Conservation (phyloP, 2,888 invertebrate genomes). For the Thelaira solivaga region DNA sequence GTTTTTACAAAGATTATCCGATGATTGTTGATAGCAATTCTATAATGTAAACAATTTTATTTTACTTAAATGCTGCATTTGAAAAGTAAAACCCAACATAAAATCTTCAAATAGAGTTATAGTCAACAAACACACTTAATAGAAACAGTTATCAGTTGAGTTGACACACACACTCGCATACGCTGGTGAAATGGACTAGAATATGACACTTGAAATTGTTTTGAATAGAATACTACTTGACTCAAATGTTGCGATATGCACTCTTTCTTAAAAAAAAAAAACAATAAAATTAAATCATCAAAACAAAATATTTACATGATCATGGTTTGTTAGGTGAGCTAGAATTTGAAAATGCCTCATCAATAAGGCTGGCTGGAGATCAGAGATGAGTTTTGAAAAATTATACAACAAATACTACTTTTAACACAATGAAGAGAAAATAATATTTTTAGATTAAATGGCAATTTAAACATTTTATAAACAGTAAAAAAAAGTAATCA, state of each 20-base stretch:
- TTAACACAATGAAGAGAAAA: no score
- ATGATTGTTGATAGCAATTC: constrained; percentile 1
- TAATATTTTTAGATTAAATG: no score
- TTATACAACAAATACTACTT: no score
- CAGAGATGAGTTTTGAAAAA: no score
- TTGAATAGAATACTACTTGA: not conserved
- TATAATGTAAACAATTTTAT: not conserved
- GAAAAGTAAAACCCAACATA: not conserved
- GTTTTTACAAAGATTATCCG: constrained; percentile 11
- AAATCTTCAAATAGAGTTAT: constrained; percentile 1
- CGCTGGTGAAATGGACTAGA: constrained; percentile 5
- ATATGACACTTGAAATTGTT: constrained; percentile 35
- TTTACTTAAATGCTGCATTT: not conserved
- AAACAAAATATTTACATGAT: no score
- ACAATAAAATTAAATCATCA: no score
- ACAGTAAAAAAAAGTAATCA: no score
- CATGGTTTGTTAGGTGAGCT: no score
- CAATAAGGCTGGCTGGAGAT: no score
- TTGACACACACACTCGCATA: not conserved
- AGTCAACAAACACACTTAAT: constrained; percentile 33
- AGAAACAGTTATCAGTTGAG: constrained; percentile 49
- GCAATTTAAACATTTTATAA: no score
- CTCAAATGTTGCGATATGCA: constrained; percentile 15
- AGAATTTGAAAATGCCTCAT: no score
- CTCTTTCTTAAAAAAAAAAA: constrained; percentile 17